Percentiles rank a stretch among this genome's conserved stretches.
These are phyloP conservation scores for Isaurus tuberculatus DNA, from an alignment of 92 coral and sea anemone genomes.

Conservation along the genomic window DNA sequence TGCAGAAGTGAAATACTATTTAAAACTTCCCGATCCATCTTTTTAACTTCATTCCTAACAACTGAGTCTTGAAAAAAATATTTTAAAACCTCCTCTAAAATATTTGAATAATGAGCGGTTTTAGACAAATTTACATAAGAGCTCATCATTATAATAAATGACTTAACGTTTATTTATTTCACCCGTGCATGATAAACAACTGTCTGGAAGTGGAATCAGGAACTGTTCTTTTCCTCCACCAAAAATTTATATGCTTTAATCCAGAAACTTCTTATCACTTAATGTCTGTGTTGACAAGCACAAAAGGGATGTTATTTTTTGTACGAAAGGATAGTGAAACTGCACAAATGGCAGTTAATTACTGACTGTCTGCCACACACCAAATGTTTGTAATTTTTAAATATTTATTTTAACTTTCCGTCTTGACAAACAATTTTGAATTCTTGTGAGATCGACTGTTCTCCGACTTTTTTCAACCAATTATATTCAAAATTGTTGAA, in stretches of 20 bases:
- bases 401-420: not conserved
- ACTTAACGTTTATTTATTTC: not conserved
- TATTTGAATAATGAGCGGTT: not conserved
- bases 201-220: not conserved
- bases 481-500: not conserved
- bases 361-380: not conserved
- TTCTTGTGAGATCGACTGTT: not conserved
- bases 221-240: not conserved
- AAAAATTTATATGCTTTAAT: not conserved
- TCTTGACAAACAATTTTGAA: not conserved
- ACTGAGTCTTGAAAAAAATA: not conserved
- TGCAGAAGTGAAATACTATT: not conserved
- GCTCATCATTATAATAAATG: not conserved
- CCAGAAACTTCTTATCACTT: not conserved
- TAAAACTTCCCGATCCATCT: not conserved
- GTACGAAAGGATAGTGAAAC: not conserved
- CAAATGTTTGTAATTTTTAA: not conserved
- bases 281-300: constrained; percentile 13
- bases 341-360: not conserved
- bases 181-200: not conserved
- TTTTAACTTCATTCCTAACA: not conserved
- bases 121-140: not conserved
- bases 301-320: not conserved
- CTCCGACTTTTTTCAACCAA: not conserved
- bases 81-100: not conserved